Base-by-base conservation (phyloP, 2,888 invertebrate genomes). In the Tuta absoluta region DNA sequence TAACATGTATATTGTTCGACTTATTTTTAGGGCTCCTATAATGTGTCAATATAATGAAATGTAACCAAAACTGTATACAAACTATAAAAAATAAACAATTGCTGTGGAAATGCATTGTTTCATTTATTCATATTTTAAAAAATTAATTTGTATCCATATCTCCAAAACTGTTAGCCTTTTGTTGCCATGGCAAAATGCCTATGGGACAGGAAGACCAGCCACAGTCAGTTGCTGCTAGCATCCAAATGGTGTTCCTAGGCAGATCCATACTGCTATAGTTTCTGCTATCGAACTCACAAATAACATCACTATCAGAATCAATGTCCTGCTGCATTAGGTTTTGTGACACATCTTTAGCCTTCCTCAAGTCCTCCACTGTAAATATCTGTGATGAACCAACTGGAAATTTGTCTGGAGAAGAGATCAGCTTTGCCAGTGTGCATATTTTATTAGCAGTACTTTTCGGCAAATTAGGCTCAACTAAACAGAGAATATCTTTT, bases 31-130 rank as follows among this genome's bases (percentile, higher is more conserved):
- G 85, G 74, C 81, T 81, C 82, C 81, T 85, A 84, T 85, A 85
- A 85, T 86, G 84, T 87, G 87, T 89, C 87, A 85, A 89, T 89
- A 89, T 85, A 82, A 85, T 84, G 81, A 86, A 89, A 86, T 91
- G 87, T 91, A 91, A 91, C 90, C 91, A 90, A 90, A 91, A 89
- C 85, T 85, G 83, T 91, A 91, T 91, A 89, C 89, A 91, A 89
- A 87, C 82, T 86, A 87, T 83, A 85, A 85, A 83, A 86, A 87
- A 83, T 78, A 80, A 84, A 83, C 82, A 89, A 87, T 85, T 88
- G 87, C 86, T 89, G 87, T 87, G 85, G 79, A 82, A 72, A 70
- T 81, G 66, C 1, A 53, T 23, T 23, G 51, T 53, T 71, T 63
- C 63, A 67, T 68, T 72, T 71, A 65, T 66, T 66, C 23, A 66